Evolutionary conservation across 1,140 invertebrate genomes (phyloP).

Genomic region (Heterodera carotae): DNA sequence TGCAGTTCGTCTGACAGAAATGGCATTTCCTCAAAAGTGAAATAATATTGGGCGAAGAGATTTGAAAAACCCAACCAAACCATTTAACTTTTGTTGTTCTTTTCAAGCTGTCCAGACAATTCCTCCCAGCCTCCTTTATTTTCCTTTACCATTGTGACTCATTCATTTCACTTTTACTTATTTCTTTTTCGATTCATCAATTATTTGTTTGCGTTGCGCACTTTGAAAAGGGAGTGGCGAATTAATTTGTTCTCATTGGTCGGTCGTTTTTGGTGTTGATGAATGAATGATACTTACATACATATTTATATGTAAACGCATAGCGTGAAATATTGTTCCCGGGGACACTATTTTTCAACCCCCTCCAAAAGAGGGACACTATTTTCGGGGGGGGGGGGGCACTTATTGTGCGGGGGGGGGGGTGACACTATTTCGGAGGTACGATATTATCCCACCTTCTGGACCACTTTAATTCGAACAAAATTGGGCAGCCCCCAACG

Average conservation of each 20-base stretch:
- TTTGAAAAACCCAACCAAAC: background rate
- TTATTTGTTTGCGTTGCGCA: background rate
- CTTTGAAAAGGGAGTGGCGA: background rate
- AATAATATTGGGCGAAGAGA: background rate
- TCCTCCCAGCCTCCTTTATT: no score
- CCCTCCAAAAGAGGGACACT: no score
- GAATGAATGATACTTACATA: background rate
- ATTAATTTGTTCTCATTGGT: background rate
- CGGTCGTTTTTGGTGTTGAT: background rate
- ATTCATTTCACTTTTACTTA: background rate
- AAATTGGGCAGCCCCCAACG: no score
- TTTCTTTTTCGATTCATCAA: background rate
- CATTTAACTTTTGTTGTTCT: background rate
- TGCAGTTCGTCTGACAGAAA: background rate
- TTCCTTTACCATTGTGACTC: background rate
- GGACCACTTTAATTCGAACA: no score
- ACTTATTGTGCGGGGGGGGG: no score
- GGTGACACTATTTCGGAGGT: no score
- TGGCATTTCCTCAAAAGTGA: background rate
- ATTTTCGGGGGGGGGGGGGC: no score
- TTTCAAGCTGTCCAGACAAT: background rate
- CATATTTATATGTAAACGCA: no score
- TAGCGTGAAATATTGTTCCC: no score
- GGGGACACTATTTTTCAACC: no score
- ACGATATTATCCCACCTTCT: no score